A percentile compares a stretch with the other conserved stretches of the same genome.
Conservation (phyloP, 2,888 invertebrate species). For the Ochropacha duplaris region DNA sequence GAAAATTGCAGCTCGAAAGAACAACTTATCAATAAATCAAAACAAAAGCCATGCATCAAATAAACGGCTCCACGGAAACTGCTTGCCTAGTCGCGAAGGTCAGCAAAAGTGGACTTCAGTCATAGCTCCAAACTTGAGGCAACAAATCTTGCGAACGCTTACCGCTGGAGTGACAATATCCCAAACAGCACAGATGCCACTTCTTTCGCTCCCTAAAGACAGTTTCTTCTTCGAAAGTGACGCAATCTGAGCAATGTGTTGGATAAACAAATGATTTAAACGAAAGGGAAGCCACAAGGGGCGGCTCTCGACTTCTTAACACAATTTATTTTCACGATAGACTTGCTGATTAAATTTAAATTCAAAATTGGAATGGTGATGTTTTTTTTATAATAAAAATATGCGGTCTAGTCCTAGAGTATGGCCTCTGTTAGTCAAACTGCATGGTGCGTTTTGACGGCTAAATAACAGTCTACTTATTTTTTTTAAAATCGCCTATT, state of each 20-base stretch:
- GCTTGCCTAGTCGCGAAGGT: not conserved
- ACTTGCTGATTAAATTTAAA: not conserved
- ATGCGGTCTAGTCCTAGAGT: too few relatives aligned
- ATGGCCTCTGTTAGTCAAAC: too few relatives aligned
- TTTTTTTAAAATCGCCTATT: too few relatives aligned
- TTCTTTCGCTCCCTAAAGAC: not conserved
- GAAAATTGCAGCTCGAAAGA: too few relatives aligned
- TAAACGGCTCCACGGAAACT: not conserved
- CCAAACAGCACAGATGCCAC: not conserved
- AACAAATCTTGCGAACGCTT: not conserved
- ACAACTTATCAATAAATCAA: too few relatives aligned
- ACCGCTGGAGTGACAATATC: not conserved
- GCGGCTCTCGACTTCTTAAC: not conserved
- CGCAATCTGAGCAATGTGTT: not conserved
- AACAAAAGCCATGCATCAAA: too few relatives aligned
- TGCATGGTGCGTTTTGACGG: too few relatives aligned
- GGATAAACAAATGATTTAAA: not conserved
- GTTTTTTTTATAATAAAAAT: too few relatives aligned
- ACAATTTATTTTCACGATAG: not conserved
- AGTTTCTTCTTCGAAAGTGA: not conserved
- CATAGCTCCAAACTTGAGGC: not conserved
- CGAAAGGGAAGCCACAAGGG: not conserved
- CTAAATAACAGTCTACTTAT: too few relatives aligned
- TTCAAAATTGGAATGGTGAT: not conserved
- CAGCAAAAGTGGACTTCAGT: not conserved